Evolutionary conservation across 2,888 invertebrate species (phyloP).

Genomic region (Stenichneumon culpator): DNA sequence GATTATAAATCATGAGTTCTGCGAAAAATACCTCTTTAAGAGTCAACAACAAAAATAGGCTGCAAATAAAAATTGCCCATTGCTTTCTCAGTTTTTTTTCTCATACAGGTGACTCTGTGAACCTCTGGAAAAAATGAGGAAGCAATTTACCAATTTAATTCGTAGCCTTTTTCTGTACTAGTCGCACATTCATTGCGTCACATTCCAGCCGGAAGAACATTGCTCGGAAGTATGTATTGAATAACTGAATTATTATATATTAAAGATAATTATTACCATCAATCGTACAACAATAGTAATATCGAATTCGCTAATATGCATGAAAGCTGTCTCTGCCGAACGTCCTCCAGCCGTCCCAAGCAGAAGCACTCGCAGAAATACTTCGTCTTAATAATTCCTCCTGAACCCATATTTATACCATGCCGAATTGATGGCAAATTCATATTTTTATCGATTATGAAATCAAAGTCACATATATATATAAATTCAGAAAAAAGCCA

Average conservation of each 20-base stretch:
- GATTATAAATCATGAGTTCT: too few species aligned
- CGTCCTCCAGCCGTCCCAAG: background rate
- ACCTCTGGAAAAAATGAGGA: too few species aligned
- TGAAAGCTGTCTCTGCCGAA: background rate
- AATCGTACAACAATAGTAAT: background rate
- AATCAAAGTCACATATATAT: too few species aligned
- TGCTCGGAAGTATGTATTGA: background rate
- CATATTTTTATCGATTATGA: background rate
- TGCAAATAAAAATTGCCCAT: too few species aligned
- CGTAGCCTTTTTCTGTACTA: too few species aligned
- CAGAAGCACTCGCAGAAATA: background rate
- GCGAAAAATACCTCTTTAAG: too few species aligned
- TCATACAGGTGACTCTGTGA: too few species aligned
- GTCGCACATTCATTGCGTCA: too few species aligned
- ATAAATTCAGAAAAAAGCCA: too few species aligned
- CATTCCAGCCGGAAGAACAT: background rate
- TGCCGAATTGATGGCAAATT: background rate
- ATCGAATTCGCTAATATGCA: background rate
- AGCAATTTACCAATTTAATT: too few species aligned
- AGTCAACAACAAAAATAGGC: too few species aligned
- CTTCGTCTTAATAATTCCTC: background rate
- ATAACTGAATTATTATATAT: background rate
- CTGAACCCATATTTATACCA: background rate
- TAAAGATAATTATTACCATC: background rate
- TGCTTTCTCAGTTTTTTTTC: too few species aligned